Conservation (phyloP, 1,140 invertebrate genomes). For the Thrips palmi region DNA sequence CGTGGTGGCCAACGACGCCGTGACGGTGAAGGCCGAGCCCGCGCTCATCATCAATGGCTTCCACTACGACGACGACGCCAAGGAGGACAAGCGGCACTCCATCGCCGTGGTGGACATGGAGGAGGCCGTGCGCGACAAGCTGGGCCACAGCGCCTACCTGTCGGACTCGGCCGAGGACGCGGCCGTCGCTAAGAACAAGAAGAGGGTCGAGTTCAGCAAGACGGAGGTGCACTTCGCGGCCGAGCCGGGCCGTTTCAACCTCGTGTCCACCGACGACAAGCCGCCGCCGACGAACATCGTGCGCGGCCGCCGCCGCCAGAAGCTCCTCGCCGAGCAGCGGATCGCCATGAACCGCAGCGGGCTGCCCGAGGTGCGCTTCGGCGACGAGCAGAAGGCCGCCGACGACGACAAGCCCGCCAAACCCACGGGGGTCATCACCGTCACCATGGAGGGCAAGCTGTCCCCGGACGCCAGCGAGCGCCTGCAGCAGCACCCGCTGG, state of each 20-base stretch:
- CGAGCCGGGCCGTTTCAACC: slow-evolving; percentile 64
- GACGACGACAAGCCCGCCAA: no score
- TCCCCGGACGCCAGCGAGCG: slow-evolving; percentile 3
- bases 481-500: no score
- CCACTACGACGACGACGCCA: no score
- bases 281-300: slow-evolving; percentile 63
- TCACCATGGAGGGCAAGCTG: not conserved
- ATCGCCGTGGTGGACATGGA: not conserved
- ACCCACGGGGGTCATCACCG: no score
- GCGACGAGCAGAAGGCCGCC: not conserved
- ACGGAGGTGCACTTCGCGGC: slow-evolving; percentile 70
- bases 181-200: slow-evolving; percentile 28
- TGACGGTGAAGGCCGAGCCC: no score
- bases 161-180: slow-evolving; percentile 11
- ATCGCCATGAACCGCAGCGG: slow-evolving; percentile 2
- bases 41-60: no score
- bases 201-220: slow-evolving; percentile 68
- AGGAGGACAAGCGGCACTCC: slow-evolving; percentile 1
- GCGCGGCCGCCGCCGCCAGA: slow-evolving; percentile 20
- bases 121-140: not conserved
- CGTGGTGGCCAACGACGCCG: no score
- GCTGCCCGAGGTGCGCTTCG: slow-evolving; percentile 3
- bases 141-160: not conserved
- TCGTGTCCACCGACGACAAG: slow-evolving; percentile 70
- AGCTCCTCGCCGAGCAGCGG: not conserved